Evolutionary conservation across 2,888 invertebrate species (phyloP), one percentile per base, ranked within the genome.

Genomic region (Oxycera nigricornis): DNA sequence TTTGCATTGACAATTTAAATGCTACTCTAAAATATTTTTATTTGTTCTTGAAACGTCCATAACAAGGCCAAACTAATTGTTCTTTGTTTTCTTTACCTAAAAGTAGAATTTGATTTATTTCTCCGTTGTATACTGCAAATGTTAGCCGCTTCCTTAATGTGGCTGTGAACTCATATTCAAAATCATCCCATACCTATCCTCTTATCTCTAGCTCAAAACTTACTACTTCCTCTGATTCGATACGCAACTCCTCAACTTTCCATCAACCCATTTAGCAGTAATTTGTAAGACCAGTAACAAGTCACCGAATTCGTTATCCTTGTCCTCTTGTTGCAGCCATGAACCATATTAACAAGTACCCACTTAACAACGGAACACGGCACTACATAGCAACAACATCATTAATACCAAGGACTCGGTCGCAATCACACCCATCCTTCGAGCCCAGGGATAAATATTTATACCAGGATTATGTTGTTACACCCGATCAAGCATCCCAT

Each of bases 401-500:
- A 55, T 41, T 17, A 30, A 72, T 35, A 59, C 17, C 11, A 41
- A 57, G 57, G 59, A 57, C 28, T 59, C n/a, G n/a, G n/a, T n/a
- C 57, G 59, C 20, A 39, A 28, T n/a, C 55, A 59, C 59, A 72
- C 59, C 61, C 41, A 17, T 72, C 41, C 59, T 57, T 72, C 39
- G 22, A 35, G 55, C 68, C 73, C 22, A 26, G 9, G 72, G 72
- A 70, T 74, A 76, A 76, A 76, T 76, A 76, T 76, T 76, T 76
- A 74, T 67, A 59, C 73, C 65, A 65, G 74, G 70, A 76, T 76
- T 76, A 75, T 75, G 70, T 57, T 73, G 72, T 74, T 76, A 72
- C 72, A 74, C 74, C 50, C 74, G 28, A 74, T 76, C 57, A 61
- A 76, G 72, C 17, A 57, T 11, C 22, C 46, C 20, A 68, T 55